A percentile compares a stretch with the other conserved stretches of the same genome.
phyloP scores from a whole-genome alignment of 2,888 invertebrate species.

The Ethmia dodecea region DNA sequence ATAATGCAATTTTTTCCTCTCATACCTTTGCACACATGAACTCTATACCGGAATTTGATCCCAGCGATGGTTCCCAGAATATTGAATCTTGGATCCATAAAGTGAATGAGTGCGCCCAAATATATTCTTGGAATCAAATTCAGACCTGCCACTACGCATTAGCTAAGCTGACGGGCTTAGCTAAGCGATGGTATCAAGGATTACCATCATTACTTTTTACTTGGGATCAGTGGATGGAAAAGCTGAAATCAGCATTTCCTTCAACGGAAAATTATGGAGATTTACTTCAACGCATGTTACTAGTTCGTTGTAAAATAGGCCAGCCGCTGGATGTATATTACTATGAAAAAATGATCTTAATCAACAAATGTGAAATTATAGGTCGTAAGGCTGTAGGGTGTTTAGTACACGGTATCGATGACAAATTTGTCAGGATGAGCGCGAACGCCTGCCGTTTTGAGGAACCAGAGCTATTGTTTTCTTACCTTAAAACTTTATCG shows the following conservation, averaged over 20 bases:
- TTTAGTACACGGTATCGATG: constrained; percentile 18
- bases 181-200: constrained; percentile 4
- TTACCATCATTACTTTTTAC: constrained; percentile 2
- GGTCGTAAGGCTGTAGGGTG: constrained; percentile 18
- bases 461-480: constrained; percentile 14
- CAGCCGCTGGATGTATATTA: constrained; percentile 17
- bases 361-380: constrained; percentile 19
- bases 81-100: constrained; percentile 6
- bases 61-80: background rate
- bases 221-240: constrained; percentile 1
- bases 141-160: constrained; percentile 4
- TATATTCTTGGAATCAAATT: constrained; percentile 3
- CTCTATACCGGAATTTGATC: no score
- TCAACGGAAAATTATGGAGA: constrained; percentile 1
- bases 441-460: constrained; percentile 14
- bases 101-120: constrained; percentile 3
- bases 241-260: background rate
- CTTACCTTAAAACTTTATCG: constrained; percentile 10
- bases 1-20: no score
- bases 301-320: constrained; percentile 15
- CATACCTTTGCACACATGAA: no score
- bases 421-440: constrained; percentile 19
- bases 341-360: constrained; percentile 18
- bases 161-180: constrained; percentile 3
- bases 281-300: constrained; percentile 10